Percentiles rank a stretch among this genome's conserved stretches.
Conservation (phyloP, 1,140 invertebrate species). For the Tetragnatha versicolor region DNA sequence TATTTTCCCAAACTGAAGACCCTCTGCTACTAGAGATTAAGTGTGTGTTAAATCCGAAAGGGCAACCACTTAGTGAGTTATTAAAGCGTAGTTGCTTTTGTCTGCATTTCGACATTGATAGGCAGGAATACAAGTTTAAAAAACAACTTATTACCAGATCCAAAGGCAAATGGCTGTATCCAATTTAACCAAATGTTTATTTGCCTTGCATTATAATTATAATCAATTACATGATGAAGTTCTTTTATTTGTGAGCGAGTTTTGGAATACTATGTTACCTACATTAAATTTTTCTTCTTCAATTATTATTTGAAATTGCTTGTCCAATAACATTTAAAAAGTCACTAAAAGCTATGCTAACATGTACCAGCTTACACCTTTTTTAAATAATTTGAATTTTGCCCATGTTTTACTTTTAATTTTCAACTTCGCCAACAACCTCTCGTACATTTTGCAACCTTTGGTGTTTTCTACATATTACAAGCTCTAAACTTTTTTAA, state of each 20-base stretch:
- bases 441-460: no score
- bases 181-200: background rate
- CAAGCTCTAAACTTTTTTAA: no score
- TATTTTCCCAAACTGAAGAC: background rate
- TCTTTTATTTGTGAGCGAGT: background rate
- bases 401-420: no score
- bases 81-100: background rate
- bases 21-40: background rate
- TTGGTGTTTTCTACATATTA: no score
- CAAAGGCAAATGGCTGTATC: background rate
- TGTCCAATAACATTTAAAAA: no score
- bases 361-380: no score
- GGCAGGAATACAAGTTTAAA: background rate
- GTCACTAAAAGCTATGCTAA: no score
- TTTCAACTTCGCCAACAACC: no score
- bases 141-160: background rate
- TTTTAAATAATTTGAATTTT: no score
- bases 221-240: background rate
- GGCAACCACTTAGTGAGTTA: background rate
- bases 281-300: background rate
- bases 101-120: background rate
- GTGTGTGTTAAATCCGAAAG: background rate
- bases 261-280: background rate
- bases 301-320: background rate
- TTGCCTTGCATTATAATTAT: background rate